phyloP scores from a whole-genome alignment of 2,888 invertebrate genomes.

The Leptinotarsa tumamoca region DNA sequence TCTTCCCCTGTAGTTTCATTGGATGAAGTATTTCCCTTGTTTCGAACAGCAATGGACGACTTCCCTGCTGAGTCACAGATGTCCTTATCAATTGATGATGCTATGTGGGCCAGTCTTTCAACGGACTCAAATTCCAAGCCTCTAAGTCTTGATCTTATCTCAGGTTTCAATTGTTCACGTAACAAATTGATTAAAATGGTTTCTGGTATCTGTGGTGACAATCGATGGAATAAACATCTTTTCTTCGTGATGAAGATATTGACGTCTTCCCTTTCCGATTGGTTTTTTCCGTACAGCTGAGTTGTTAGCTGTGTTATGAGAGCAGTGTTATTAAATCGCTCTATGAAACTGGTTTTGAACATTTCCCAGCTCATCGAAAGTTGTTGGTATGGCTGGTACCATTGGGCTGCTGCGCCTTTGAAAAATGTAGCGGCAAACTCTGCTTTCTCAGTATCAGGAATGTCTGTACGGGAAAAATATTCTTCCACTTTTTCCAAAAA shows the following conservation, averaged over 20 bases:
- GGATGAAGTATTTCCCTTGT: not conserved
- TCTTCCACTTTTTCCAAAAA: constrained; percentile 7
- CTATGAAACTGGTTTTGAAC: constrained; percentile 12
- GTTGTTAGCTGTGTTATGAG: not conserved
- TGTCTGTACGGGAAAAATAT: not conserved
- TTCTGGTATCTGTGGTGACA: not conserved
- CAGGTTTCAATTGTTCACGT: constrained; percentile 14
- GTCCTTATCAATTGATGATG: not conserved
- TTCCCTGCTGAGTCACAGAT: not conserved
- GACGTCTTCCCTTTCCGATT: not conserved
- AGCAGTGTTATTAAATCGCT: constrained; percentile 12
- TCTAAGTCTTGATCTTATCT: constrained; percentile 3
- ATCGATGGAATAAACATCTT: not conserved
- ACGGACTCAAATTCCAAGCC: not conserved
- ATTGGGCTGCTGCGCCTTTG: constrained; percentile 1
- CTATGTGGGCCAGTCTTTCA: not conserved
- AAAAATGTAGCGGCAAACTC: not conserved
- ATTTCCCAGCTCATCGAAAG: constrained; percentile 9
- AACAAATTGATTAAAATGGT: not conserved
- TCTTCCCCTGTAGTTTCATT: not conserved
- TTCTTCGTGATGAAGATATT: constrained; percentile 16
- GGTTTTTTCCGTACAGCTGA: not conserved
- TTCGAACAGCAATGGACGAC: not conserved
- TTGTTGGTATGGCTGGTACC: not conserved
- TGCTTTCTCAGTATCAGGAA: not conserved